These are phyloP conservation scores for Synanceia verrucosa DNA, from an alignment of 2,797 vertebrate genomes.

Conservation along the genomic window DNA sequence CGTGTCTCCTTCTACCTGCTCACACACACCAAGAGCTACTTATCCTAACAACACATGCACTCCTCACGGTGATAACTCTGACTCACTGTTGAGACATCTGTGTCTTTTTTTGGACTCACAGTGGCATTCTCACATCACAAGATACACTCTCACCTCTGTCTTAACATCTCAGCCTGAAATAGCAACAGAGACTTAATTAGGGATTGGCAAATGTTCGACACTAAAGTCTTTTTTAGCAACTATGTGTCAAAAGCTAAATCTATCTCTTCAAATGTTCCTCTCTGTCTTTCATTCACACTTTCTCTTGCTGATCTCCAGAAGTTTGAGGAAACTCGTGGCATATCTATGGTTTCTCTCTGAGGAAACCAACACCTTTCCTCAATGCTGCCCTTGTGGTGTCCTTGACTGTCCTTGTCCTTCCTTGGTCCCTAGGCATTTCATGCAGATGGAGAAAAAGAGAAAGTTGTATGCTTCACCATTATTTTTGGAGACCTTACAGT, in stretches of 20 bases:
- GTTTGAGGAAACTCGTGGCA: conserved; percentile 66
- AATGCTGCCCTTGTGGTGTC: conserved; percentile 47
- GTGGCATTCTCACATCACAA: conserved; percentile 40
- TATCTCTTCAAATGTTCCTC: conserved; percentile 4
- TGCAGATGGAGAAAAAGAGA: conserved; percentile 2
- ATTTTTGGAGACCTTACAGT: not conserved
- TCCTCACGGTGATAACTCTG: conserved; percentile 27
- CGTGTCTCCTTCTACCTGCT: not conserved
- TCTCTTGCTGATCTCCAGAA: conserved; percentile 11
- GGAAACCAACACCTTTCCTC: conserved; percentile 38
- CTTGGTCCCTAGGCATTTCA: conserved; percentile 4
- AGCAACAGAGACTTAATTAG: conserved; percentile 31
- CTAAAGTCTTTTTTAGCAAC: conserved; percentile 17
- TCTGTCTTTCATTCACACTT: not conserved
- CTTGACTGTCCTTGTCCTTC: conserved; percentile 40
- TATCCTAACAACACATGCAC: not conserved
- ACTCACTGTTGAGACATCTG: conserved; percentile 43
- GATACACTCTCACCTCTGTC: conserved; percentile 35
- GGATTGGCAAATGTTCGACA: conserved; percentile 15
- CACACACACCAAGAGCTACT: not conserved
- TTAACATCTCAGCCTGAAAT: conserved; percentile 36
- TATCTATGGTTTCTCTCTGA: conserved; percentile 59
- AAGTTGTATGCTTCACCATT: not conserved
- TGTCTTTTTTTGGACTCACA: conserved; percentile 25
- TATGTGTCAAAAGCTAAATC: conserved; percentile 5